Base-by-base conservation (phyloP, 1,140 invertebrate species). In the Tetramorium simillimum region DNA sequence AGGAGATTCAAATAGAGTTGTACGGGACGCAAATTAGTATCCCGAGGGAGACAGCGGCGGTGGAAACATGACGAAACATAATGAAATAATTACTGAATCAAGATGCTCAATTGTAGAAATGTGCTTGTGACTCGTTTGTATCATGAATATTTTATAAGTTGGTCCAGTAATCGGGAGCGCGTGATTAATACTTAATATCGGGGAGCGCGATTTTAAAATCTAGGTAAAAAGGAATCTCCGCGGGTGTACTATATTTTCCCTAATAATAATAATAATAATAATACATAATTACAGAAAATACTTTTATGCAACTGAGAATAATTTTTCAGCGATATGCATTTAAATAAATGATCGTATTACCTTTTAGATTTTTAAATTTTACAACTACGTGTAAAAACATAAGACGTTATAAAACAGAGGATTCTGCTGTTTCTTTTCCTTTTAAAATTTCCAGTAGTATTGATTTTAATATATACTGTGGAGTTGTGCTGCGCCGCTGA, bases 1-100 rank as follows among this genome's bases (percentile, higher is more conserved):
- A 96, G 60, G 96, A 97, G 91, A 95, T 97, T n/a, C 94, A 95
- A 62, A 70, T 72, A 9, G 87, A 88, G 43, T 75, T 93, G 49
- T 75, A 85, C 21, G 58, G 69, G n/a, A 56, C 3, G 18, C 14
- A 43, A 21, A 73, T 12, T 24, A 76, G 43, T 0, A 37, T 6
- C 14, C 9, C 10, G 51, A 16, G 40, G 24, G 33, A 73, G 14
- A 1, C 37, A 40, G n/a, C n/a, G 4, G n/a, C 51, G 14, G 16
- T 9, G 37, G 24, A 58, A 72, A 28, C 40, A n/a, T 43, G 37
- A 67, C 6, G 53, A 33, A 24, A 16, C 77, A 40, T 28, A 24
- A 78, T 21, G 2, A 65, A 85, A 43, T 70, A 53, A 73, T 73
- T 0, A n/a, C 24, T 53, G 16, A 53, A 40, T 56, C 2, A 16